phyloP scores from a whole-genome alignment of 2,113 vertebrate genomes.

The Misgurnus mizolepis region DNA sequence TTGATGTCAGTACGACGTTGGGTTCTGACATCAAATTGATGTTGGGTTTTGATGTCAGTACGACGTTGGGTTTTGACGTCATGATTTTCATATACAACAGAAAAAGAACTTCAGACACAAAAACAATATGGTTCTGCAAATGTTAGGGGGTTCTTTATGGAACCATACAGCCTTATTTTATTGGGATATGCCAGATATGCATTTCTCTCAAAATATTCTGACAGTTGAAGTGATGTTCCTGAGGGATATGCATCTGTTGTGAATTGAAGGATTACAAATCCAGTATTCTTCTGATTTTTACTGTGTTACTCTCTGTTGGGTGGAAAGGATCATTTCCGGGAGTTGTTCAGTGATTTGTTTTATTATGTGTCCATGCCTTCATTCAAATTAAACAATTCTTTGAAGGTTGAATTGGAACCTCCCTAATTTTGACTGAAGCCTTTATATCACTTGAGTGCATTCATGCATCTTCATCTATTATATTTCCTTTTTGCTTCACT shows the following conservation, averaged over 20 bases:
- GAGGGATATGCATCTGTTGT: background rate
- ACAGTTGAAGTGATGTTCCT: background rate
- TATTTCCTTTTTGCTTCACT: background rate
- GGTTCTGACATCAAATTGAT: too few species aligned
- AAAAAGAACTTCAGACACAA: too few species aligned
- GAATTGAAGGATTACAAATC: background rate
- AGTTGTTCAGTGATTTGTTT: constrained; percentile 19
- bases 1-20: too few species aligned
- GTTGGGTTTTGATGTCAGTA: too few species aligned
- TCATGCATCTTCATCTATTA: background rate
- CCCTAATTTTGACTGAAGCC: background rate
- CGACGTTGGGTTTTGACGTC: too few species aligned
- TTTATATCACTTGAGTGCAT: background rate
- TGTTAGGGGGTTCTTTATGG: too few species aligned
- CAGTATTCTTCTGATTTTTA: constrained; percentile 22
- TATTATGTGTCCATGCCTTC: constrained; percentile 25
- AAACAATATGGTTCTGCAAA: too few species aligned
- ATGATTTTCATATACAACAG: too few species aligned
- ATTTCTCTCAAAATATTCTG: too few species aligned
- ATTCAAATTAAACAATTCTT: constrained; percentile 27
- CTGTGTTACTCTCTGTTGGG: constrained; percentile 14
- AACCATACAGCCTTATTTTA: too few species aligned
- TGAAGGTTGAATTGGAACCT: background rate
- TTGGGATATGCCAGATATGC: too few species aligned
- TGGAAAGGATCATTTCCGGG: constrained; percentile 8